Evolutionary conservation across 2,797 vertebrate species (phyloP), one percentile per base, ranked within the genome.

Genomic region (Poecilia wingei): DNA sequence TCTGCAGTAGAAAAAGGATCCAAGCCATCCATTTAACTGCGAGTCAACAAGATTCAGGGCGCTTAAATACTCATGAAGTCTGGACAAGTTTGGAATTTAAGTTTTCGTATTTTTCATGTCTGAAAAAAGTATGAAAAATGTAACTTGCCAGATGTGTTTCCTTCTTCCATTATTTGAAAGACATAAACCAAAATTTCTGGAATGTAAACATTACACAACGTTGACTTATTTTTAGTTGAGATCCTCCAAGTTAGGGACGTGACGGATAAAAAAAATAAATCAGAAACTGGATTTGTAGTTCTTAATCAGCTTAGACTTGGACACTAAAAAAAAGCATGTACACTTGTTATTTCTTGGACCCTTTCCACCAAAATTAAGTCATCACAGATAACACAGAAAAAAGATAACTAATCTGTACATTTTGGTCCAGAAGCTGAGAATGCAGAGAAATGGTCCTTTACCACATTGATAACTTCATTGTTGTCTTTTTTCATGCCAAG

Each of bases 11-110:
- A 85, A 45, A 51, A 18, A 53, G 59, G 25, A 76, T 76, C 69
- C 55, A 79, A 18, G 59, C 74, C 76, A 74, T 70, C 64, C 77
- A 85, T 86, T 83, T 87, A 83, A 88, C 88, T 83, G 53, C 3
- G 64, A 86, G 84, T 87, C n/a, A n/a, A 75, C 72, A 82, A 53
- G 14, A 16, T 31, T 33, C 57, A 3, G 13, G 57, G 6, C 1
- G 2, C 57, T 2, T 61, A 16, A 12, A 25, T 31, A 31, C 28
- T 5, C n/a, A 10, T 28, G 0, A 57, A 57, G 10, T 57, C 55
- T 57, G 55, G n/a, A 57, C 5, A 31, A 31, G 6, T 31, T 5
- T 59, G 12, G 5, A 59, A 18, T 33, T 14, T 14, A 14, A 31
- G 28, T 59, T 59, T 59, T 57, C 4, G 4, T 5, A 57, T 57